Percentiles rank a stretch among this genome's conserved stretches.
phyloP scores from a whole-genome alignment of 2,797 vertebrate genomes.

The Oophaga sylvatica region DNA sequence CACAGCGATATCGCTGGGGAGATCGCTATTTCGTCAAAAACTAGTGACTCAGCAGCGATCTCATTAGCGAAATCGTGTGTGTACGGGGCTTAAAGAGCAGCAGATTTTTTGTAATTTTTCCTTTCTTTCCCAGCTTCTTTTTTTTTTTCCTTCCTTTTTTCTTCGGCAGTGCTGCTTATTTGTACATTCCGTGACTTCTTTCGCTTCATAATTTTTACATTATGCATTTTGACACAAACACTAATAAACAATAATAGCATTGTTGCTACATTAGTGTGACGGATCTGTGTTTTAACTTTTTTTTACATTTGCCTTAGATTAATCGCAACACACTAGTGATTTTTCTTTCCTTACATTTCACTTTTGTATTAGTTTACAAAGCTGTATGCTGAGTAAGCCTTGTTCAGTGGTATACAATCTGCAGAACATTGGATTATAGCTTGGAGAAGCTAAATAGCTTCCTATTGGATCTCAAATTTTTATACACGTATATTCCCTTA shows the following conservation, averaged over 20 bases:
- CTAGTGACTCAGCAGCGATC: no score
- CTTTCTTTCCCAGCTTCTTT: conserved; percentile 72
- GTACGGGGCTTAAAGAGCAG: no score
- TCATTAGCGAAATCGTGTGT: no score
- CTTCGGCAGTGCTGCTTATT: conserved; percentile 79
- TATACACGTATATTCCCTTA: conserved; percentile 96
- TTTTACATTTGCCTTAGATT: conserved; percentile 81
- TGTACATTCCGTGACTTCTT: conserved; percentile 84
- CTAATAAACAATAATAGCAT: conserved; percentile 92
- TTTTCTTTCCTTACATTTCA: conserved; percentile 73
- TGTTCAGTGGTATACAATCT: conserved; percentile 83
- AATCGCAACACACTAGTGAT: conserved; percentile 76
- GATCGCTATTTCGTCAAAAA: no score
- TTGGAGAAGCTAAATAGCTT: conserved; percentile 87
- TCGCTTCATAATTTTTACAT: conserved; percentile 80
- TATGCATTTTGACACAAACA: conserved; percentile 86
- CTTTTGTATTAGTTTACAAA: conserved; percentile 86
- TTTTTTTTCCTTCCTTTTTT: conserved; percentile 65
- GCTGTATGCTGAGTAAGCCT: conserved; percentile 83
- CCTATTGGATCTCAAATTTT: conserved; percentile 98
- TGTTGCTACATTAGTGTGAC: conserved; percentile 88
- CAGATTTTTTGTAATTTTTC: conserved; percentile 70
- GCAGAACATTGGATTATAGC: conserved; percentile 78
- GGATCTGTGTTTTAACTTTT: conserved; percentile 75
- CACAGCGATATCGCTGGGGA: no score